phyloP scores from a whole-genome alignment of 1,140 invertebrate genomes.

The Bombus breviceps region DNA sequence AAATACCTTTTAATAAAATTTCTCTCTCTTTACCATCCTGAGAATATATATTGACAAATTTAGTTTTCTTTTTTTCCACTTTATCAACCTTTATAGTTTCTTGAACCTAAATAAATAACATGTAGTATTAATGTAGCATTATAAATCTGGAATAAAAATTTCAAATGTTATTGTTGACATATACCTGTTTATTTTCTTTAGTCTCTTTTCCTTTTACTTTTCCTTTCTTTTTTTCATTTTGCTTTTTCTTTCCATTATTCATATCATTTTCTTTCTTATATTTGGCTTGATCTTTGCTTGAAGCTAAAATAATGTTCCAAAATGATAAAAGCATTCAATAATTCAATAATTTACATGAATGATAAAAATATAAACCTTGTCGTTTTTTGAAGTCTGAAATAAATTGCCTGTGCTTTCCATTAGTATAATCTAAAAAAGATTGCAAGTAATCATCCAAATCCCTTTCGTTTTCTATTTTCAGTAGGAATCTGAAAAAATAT shows the following conservation, averaged over 20 bases:
- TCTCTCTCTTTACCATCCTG: constrained; percentile 87
- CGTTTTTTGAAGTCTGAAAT: constrained; percentile 85
- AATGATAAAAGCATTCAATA: constrained; percentile 19
- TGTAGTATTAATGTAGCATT: neutral
- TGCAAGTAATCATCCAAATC: constrained; percentile 89
- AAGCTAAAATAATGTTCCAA: constrained; percentile 49
- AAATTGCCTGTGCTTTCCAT: constrained; percentile 86
- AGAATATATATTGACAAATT: constrained; percentile 90
- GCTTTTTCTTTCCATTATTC: constrained; percentile 53
- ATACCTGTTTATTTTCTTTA: constrained; percentile 41
- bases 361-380: constrained; percentile 56
- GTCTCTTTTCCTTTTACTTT: constrained; percentile 71
- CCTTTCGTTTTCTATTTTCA: constrained; percentile 85
- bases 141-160: neutral
- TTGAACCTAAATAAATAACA: constrained; percentile 72
- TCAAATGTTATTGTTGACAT: neutral
- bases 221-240: constrained; percentile 74
- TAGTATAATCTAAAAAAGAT: constrained; percentile 86
- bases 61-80: constrained; percentile 87
- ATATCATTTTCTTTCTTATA: constrained; percentile 67
- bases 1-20: constrained; percentile 86
- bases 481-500: constrained; percentile 83
- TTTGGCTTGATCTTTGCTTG: constrained; percentile 54
- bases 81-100: constrained; percentile 78
- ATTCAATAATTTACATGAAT: constrained; percentile 10